Evolutionary conservation across 2,797 vertebrate genomes (phyloP).

Genomic region (Sciaenops ocellatus): DNA sequence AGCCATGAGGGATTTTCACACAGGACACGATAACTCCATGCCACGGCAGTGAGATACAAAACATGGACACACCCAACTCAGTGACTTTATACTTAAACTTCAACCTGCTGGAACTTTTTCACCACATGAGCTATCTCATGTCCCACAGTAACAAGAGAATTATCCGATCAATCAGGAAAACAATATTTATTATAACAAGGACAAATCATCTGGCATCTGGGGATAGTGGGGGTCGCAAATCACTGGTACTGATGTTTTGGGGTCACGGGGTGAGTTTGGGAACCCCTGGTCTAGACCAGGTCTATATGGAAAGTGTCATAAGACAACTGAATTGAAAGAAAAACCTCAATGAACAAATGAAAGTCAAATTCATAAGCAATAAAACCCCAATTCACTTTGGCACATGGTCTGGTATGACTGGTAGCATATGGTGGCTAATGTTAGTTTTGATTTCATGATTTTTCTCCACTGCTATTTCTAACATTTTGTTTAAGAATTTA

Average conservation of each 20-base stretch:
- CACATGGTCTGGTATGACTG: not conserved
- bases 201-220: too few relatives aligned
- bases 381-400: not conserved
- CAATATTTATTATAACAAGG: not conserved
- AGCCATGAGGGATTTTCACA: constrained; percentile 53
- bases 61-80: not conserved
- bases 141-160: not conserved
- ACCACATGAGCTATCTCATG: not conserved
- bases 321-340: not conserved
- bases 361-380: not conserved
- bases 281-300: too few relatives aligned
- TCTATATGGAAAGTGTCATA: too few relatives aligned
- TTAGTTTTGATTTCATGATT: not conserved
- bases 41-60: not conserved
- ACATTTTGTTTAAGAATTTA: not conserved
- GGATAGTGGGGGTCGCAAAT: too few relatives aligned
- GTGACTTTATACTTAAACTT: not conserved
- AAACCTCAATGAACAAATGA: not conserved
- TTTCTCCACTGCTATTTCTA: not conserved
- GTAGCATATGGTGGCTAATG: not conserved
- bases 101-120: not conserved
- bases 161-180: not conserved
- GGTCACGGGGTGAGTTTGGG: too few relatives aligned
- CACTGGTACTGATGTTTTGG: too few relatives aligned
- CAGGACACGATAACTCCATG: constrained; percentile 51